Evolutionary conservation across 53 echinoderm and acorn worm species (phyloP).

Genomic region (Zoroaster sp.): DNA sequence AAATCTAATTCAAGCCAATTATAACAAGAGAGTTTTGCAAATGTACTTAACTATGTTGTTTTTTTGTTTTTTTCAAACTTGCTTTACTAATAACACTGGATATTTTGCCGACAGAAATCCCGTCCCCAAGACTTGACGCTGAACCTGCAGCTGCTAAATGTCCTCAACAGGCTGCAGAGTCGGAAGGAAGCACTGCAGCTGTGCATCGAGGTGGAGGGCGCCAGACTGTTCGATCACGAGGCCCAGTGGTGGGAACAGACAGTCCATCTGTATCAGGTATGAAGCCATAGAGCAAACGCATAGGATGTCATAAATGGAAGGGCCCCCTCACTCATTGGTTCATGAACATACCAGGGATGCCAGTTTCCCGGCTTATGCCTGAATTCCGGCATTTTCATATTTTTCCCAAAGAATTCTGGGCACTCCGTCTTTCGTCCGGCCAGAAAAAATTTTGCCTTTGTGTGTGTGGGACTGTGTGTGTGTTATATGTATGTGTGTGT

Average conservation of each 20-base stretch:
- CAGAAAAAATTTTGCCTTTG: no score
- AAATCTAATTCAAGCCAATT: no score
- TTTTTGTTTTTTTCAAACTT: background rate
- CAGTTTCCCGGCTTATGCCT: no score
- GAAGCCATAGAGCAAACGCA: no score
- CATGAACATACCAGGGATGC: background rate
- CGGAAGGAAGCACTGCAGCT: conserved; percentile 72
- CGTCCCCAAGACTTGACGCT: conserved; percentile 59
- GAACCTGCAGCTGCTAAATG: conserved; percentile 68
- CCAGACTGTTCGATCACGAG: conserved; percentile 62
- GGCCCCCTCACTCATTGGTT: background rate
- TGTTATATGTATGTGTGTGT: no score
- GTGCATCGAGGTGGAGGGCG: conserved; percentile 53
- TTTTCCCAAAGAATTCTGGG: no score
- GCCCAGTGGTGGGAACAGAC: conserved; percentile 75
- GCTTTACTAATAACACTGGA: background rate
- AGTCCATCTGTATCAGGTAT: conserved; percentile 70
- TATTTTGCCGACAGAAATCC: conserved; percentile 32
- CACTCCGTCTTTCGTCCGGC: no score
- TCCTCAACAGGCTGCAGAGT: conserved; percentile 51
- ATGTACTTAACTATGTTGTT: no score
- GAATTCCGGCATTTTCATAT: no score
- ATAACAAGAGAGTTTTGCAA: no score
- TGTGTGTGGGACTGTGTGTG: no score
- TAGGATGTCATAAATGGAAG: background rate